Base-by-base conservation (phyloP, 2,888 invertebrate species). In the Philereme transversata region DNA sequence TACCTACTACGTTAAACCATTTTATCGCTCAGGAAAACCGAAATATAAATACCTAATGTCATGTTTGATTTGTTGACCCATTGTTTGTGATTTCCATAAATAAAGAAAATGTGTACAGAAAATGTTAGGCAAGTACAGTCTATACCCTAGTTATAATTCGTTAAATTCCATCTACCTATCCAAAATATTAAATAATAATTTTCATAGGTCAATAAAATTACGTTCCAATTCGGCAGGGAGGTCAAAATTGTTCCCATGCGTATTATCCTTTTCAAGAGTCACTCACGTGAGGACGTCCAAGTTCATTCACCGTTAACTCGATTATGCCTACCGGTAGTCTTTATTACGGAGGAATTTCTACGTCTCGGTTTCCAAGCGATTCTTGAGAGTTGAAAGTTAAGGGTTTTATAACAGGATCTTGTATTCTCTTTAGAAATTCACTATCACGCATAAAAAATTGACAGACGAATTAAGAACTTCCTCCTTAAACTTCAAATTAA, bases 261-360 rank as follows among this genome's bases (percentile, higher is more conserved):
- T 56, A 56, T 51, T 55, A 55, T 63, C 63, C 61, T 60, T 65
- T 62, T 62, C n/a, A 55, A 45, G 55, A 46, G 63, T 5, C 41
- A 36, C 55, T 53, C 64, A 68, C 61, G 52, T 68, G 61, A 65
- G 64, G 66, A 62, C 57, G 52, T 55, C 22, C 59, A 74, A 76
- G 82, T 82, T 82, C 78, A 75, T 80, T 83, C 78, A 81, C 78
- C 72, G 74, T 72, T 78, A 75, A 80, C 70, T 75, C 70, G 69
- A 81, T 77, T 75, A 78, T 63, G 63, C 60, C 65, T 59, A 60
- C 66, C 74, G 67, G 73, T 66, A 72, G 57, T 67, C 58, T 64
- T 64, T 70, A 65, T 52, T 71, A 69, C 53, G 51, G 60, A 69
- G 64, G 70, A 70, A 74, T 71, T 72, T 69, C 67, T 65, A 61